A percentile compares a stretch with the other conserved stretches of the same genome.
phyloP scores from a whole-genome alignment of 2,797 vertebrate species.

The Hippopotamyrus pictus region DNA sequence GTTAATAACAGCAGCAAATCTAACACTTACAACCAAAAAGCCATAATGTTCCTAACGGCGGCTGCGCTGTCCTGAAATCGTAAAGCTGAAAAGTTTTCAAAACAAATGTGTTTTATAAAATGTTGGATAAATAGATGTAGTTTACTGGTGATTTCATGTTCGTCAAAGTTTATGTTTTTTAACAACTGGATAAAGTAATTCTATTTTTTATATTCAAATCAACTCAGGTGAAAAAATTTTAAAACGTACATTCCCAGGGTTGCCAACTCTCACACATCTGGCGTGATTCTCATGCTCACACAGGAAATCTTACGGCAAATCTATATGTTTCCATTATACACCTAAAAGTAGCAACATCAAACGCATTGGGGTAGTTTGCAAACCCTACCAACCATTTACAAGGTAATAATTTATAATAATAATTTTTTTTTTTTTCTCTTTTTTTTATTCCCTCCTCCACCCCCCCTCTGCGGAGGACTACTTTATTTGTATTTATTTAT shows the following conservation, averaged over 20 bases:
- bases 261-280: neutral
- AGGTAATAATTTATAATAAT: too few relatives aligned
- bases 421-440: too few relatives aligned
- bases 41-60: too few relatives aligned
- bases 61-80: neutral
- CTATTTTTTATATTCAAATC: neutral
- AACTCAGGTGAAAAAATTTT: neutral
- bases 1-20: too few relatives aligned
- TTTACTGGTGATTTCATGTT: neutral
- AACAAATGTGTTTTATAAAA: too few relatives aligned
- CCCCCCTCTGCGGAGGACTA: too few relatives aligned
- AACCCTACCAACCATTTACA: neutral
- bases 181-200: neutral
- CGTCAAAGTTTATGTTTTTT: neutral
- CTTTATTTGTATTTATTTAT: too few relatives aligned
- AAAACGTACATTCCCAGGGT: neutral
- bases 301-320: neutral
- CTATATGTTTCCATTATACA: neutral
- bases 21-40: too few relatives aligned
- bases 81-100: neutral
- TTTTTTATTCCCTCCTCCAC: too few relatives aligned
- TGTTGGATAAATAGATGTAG: neutral
- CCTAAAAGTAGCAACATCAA: neutral
- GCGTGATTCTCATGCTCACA: neutral
- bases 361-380: neutral